phyloP scores from a whole-genome alignment of 2,797 vertebrate species.

The Malacoraja senta region DNA sequence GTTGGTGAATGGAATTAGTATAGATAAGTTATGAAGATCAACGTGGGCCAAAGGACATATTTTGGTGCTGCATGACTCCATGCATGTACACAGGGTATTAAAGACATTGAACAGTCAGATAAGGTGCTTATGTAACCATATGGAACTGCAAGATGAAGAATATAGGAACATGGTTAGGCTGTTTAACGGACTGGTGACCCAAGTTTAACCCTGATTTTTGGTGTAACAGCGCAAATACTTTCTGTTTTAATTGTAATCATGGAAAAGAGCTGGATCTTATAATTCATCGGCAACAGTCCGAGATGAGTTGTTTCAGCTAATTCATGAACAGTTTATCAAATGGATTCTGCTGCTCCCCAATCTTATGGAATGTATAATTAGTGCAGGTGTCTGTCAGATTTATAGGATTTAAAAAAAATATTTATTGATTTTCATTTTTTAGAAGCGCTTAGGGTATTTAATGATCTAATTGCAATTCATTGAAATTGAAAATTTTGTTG shows the following conservation, averaged over 20 bases:
- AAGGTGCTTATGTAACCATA: no score
- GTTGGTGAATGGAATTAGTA: no score
- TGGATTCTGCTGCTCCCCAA: neutral
- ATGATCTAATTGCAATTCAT: neutral
- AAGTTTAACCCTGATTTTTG: no score
- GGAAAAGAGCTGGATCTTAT: neutral
- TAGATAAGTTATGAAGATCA: no score
- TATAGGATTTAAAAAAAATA: neutral
- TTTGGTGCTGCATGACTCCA: no score
- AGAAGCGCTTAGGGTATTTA: neutral
- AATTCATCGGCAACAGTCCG: neutral
- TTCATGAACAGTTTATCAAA: neutral
- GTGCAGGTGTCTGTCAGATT: slow-evolving; percentile 11
- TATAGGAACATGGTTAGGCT: no score
- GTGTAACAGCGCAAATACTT: no score
- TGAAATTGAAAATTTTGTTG: neutral
- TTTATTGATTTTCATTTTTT: neutral
- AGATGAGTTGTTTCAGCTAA: neutral
- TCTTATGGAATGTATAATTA: neutral
- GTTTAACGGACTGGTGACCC: no score
- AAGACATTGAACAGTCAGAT: no score
- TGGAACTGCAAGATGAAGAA: no score
- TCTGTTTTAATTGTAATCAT: neutral
- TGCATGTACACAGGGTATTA: no score
- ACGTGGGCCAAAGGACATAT: no score